Evolutionary conservation across 2,888 invertebrate species (phyloP), one percentile per base, ranked within the genome.

Genomic region (Diarsia brunnea): DNA sequence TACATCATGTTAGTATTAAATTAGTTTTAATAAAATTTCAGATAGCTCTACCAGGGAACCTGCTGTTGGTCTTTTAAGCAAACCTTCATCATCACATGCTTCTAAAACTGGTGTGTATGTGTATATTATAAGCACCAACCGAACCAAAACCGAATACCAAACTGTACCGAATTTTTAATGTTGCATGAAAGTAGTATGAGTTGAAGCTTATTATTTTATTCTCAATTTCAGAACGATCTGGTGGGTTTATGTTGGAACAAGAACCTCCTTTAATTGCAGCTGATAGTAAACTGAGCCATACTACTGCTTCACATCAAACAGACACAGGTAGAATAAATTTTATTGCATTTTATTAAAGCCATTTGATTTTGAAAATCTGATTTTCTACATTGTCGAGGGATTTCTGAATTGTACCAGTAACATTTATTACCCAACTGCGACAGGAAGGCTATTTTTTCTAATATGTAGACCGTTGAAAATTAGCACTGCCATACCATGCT

Each of bases 1-100:
- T 53, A 31, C 4, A 31, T 31, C 31, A 53, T 53, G 51, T 53
- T 53, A 3, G 53, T 53, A n/a, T n/a, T 53, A 53, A 53, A 11
- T 53, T 53, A n/a, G n/a, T 53, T 53, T 53, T n/a, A 51, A n/a
- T 53, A 53, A 53, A 53, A 53, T 53, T 53, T 53, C n/a, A 53
- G 53, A 53, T 53, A 53, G 53, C 53, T 53, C n/a, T 53, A n/a
- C 58, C 76, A 67, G 72, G 66, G 55, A 76, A 53, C n/a, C 53
- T n/a, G 53, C 53, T 53, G n/a, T 53, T 53, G 53, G 11, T 53
- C n/a, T 11, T 53, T 53, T 53, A 53, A n/a, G 12, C 53, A 0
- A 53, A n/a, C 11, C n/a, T 53, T 53, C 53, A 53, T 53, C 51
- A 53, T 53, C 53, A 53, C n/a, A 53, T 53, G 53, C 53, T 53